Base-by-base conservation (phyloP, 2,113 vertebrate species). In the Cyrtonyx montezumae region DNA sequence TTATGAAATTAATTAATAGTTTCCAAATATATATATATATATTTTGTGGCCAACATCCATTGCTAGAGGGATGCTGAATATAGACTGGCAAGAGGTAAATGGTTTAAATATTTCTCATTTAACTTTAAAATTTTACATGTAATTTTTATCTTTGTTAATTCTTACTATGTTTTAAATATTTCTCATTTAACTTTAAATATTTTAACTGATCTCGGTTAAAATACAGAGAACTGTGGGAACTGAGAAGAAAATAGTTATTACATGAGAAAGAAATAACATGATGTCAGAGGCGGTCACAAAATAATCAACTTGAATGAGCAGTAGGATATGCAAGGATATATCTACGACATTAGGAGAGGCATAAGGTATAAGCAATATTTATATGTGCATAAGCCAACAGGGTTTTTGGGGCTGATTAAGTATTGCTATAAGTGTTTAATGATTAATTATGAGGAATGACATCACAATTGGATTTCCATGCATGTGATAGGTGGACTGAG, bases 261-360 rank as follows among this genome's bases (percentile, higher is more conserved):
- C 13, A 1, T 3, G 2, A 4, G 14, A 66, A 73, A 84, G 17
- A 93, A 13, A 13, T 34, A 71, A 23, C 6, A 26, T n/a, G 23
- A 3, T 11, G 21, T 8, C 45, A 36, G 12, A 14, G 1, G 23
- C 86, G 20, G 21, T 23, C 59, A 36, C 5, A 46, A 70, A 79
- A 70, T 18, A 28, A 1, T 1, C 4, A 8, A 26, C 30, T 4
- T 13, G 1, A 68, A 40, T 30, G 17, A 34, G 15, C 22, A 1
- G 62, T 63, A 45, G 8, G 17, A 30, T 42, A n/a, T 37, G 5
- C 9, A 71, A 19, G n/a, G 11, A 18, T 6, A 17, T 53, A 53
- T 34, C 7, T 14, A 62, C 56, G 10, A 17, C 5, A 32, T 13
- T 34, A 48, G 55, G 16, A 30, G 2, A 68, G 17, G 32, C 5